Evolutionary conservation across 2,797 vertebrate genomes (phyloP).

Genomic region (Falco peregrinus): DNA sequence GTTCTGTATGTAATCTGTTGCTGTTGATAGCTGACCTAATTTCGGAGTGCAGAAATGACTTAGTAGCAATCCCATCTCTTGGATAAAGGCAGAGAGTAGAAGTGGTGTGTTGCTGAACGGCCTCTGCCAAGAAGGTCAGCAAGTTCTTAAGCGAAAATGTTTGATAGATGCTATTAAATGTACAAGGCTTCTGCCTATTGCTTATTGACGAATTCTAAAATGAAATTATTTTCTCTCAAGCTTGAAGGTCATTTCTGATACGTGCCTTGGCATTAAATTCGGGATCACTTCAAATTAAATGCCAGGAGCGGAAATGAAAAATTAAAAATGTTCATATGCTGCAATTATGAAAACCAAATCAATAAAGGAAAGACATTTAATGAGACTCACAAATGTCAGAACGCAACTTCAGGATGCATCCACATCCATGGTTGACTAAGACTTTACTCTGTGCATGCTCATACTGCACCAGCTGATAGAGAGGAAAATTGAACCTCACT

Average conservation of each 20-base stretch:
- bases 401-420: background rate
- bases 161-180: conserved; percentile 63
- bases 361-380: background rate
- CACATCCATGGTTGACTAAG: background rate
- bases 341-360: background rate
- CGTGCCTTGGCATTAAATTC: background rate
- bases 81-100: conserved; percentile 43
- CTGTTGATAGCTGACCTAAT: conserved; percentile 60
- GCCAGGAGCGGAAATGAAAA: conserved; percentile 3
- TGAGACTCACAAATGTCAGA: background rate
- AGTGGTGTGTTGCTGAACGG: background rate
- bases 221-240: conserved; percentile 59
- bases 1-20: background rate
- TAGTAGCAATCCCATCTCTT: conserved; percentile 23
- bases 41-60: conserved; percentile 40
- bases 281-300: conserved; percentile 48
- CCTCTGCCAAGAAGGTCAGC: conserved; percentile 57
- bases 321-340: conserved; percentile 23
- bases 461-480: background rate
- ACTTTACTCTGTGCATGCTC: background rate
- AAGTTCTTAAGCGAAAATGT: conserved; percentile 60
- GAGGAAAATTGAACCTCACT: background rate
- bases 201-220: conserved; percentile 60
- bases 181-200: conserved; percentile 52
- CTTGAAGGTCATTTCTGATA: conserved; percentile 63